Evolutionary conservation across 2,113 vertebrate genomes (phyloP), one percentile per base, ranked within the genome.

Genomic region (Serilophus lunatus): DNA sequence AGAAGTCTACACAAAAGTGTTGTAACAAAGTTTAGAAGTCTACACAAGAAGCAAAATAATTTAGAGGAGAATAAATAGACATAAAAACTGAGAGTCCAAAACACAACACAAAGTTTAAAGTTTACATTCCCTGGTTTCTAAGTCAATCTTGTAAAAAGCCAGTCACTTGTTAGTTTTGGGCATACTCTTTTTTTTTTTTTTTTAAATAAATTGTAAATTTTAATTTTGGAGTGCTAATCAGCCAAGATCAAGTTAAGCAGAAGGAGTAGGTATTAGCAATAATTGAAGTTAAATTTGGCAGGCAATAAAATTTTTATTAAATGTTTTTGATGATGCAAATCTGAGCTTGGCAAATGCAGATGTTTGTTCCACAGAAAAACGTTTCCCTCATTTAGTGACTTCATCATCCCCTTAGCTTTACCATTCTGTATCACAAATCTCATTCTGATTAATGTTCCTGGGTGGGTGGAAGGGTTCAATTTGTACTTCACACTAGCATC

Each of bases 401-500:
- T 87, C 53, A 68, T 87, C 29, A 51, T 76, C 16, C 47, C 28
- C 47, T 88, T 50, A 91, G n/a, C 24, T 92, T 79, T 93, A 42
- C 36, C 40, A 38, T 77, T 89, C 74, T 79, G 36, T 66, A 78
- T 69, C 80, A 75, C 47, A 83, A 93, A 78, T 49, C 64, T 76
- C 54, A 81, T 78, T 86, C 49, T 59, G 68, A 80, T 81, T 87
- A 88, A 79, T 69, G 50, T 64, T 95, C 45, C 44, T 78, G 49
- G 25, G 69, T 92, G 76, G 69, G 79, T 78, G 51, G 76, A 90
- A 94, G 42, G 40, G 47, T 95, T 97, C 79, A 77, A 77, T 96
- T 90, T 95, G 85, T 92, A 75, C 91, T 93, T 94, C 84, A 80
- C 36, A 57, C 82, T 70, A 75, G 38, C 84, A 93, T 85, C 87